A percentile compares a stretch with the other conserved stretches of the same genome.
Evolutionary conservation across 2,888 invertebrate species (phyloP).

Genomic region (Pollenia angustigena): DNA sequence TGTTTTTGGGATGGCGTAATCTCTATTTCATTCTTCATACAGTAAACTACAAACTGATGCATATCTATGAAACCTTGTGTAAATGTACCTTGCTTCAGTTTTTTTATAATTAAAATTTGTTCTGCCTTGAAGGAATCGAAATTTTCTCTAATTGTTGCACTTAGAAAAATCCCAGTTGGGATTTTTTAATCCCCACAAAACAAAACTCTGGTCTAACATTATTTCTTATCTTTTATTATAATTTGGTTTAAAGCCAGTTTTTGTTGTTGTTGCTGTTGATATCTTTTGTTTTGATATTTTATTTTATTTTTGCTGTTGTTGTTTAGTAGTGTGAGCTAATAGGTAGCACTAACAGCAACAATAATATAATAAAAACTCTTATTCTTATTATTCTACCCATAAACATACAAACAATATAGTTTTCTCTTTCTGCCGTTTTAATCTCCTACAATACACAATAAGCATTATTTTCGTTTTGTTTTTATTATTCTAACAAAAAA

Average conservation of each 20-base stretch:
- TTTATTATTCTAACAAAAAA: slow-evolving; percentile 57
- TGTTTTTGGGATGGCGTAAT: no score
- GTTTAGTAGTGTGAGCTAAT: slow-evolving; percentile 32
- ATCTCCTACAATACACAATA: slow-evolving; percentile 37
- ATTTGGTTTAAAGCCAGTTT: slow-evolving; percentile 55
- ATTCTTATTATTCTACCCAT: slow-evolving; percentile 28
- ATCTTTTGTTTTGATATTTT: slow-evolving; percentile 51
- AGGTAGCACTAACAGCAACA: slow-evolving; percentile 16
- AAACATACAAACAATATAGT: slow-evolving; percentile 43
- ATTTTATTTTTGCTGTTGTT: slow-evolving; percentile 8
- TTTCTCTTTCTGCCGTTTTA: slow-evolving; percentile 60
- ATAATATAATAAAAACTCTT: not conserved
- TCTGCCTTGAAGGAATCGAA: no score
- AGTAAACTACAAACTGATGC: no score
- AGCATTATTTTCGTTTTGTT: slow-evolving; percentile 51
- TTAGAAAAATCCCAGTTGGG: no score
- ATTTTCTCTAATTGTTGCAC: no score
- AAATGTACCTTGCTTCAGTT: no score
- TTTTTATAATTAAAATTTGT: no score
- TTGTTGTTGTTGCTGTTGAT: slow-evolving; percentile 33
- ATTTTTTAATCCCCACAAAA: not conserved
- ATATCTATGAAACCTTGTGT: no score
- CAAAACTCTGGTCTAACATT: slow-evolving; percentile 25
- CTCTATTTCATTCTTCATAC: no score
- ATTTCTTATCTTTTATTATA: slow-evolving; percentile 26